These are phyloP conservation scores for Charadrius vociferus DNA, from an alignment of 2,113 vertebrate species.

Conservation along the genomic window DNA sequence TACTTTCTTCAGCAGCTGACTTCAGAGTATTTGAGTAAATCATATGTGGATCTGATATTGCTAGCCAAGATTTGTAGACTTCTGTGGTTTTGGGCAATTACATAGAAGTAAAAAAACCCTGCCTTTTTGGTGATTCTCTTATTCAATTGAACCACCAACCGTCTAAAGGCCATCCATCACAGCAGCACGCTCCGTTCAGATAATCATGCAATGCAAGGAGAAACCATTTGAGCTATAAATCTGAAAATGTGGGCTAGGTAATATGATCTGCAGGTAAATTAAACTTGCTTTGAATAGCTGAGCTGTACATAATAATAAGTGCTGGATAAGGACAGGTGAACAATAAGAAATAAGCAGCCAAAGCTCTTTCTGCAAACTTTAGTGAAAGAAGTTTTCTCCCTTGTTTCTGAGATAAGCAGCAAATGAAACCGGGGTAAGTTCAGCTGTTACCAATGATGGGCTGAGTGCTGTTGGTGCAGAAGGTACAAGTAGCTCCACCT, in stretches of 20 bases:
- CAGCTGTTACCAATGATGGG: background rate
- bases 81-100: background rate
- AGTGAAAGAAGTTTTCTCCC: background rate
- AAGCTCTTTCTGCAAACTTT: background rate
- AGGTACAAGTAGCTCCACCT: background rate
- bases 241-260: background rate
- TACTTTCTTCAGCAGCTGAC: background rate
- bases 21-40: background rate
- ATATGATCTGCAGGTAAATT: slow-evolving; percentile 3
- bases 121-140: background rate
- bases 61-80: background rate
- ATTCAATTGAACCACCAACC: background rate
- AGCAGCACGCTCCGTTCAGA: background rate
- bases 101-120: background rate
- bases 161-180: background rate
- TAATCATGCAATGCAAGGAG: background rate
- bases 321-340: background rate
- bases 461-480: background rate
- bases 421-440: background rate
- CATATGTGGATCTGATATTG: background rate
- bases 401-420: background rate
- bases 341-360: background rate
- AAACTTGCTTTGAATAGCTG: slow-evolving; percentile 16
- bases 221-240: background rate
- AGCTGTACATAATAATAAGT: background rate